phyloP scores from a whole-genome alignment of 1,140 invertebrate genomes.

The Ctenoplectra terminalis region DNA sequence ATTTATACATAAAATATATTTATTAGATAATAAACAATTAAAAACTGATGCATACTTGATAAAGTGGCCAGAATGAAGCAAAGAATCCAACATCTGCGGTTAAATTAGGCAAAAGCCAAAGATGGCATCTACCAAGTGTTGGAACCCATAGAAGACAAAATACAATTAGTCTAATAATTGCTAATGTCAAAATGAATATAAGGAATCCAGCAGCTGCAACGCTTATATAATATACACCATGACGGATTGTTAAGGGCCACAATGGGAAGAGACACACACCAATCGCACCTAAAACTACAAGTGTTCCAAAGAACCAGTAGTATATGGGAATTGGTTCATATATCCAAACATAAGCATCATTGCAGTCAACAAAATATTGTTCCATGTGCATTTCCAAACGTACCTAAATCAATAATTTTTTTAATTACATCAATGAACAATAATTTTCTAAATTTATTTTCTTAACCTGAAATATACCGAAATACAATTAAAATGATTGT shows the following conservation, averaged over 20 bases:
- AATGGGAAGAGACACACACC: constrained; percentile 98
- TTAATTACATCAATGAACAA: too few relatives aligned
- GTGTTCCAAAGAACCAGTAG: constrained; percentile 96
- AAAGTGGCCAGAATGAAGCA: constrained; percentile 98
- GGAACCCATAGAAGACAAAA: constrained; percentile 96
- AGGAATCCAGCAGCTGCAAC: constrained; percentile 97
- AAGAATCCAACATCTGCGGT: constrained; percentile 99
- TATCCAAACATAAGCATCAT: constrained; percentile 99
- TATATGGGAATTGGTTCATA: constrained; percentile 98
- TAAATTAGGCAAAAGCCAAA: constrained; percentile 98
- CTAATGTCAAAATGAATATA: constrained; percentile 95
- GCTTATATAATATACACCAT: constrained; percentile 98
- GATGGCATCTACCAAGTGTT: constrained; percentile 95
- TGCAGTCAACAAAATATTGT: constrained; percentile 95
- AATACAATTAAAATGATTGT: too few relatives aligned
- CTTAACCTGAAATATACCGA: not conserved
- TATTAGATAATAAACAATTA: not conserved
- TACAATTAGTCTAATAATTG: constrained; percentile 93
- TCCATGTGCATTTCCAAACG: constrained; percentile 98
- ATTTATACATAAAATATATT: constrained; percentile 28
- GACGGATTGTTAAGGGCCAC: constrained; percentile 96
- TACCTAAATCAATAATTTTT: constrained; percentile 77
- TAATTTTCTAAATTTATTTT: constrained; percentile 17
- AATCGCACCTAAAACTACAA: constrained; percentile 96
- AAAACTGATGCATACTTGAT: constrained; percentile 86